Percentiles rank a stretch among this genome's conserved stretches.
phyloP scores from a whole-genome alignment of 2,888 invertebrate genomes.

The Lamproptera curius region DNA sequence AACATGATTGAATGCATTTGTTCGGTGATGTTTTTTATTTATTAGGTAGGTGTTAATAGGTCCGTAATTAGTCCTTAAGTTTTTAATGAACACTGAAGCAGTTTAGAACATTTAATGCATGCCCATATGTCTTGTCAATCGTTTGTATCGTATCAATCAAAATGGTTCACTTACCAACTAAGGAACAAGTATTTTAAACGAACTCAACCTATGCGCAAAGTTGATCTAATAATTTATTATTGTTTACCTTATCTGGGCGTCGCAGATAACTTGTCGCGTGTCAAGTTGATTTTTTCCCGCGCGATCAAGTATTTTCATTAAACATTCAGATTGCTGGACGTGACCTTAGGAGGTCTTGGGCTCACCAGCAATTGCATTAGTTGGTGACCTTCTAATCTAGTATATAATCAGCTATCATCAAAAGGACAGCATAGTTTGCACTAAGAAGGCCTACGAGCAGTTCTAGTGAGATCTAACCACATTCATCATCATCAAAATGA shows the following conservation, averaged over 20 bases:
- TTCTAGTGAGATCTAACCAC: conserved; percentile 60
- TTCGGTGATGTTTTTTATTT: no score
- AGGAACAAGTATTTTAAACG: conserved; percentile 3
- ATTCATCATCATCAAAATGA: conserved; percentile 54
- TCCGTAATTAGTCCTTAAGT: no score
- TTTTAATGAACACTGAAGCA: no score
- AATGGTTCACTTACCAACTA: neutral
- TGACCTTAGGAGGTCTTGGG: conserved; percentile 56
- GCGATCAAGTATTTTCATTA: conserved; percentile 53
- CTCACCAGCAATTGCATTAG: conserved; percentile 33
- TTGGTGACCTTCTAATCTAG: conserved; percentile 55
- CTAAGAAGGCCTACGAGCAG: conserved; percentile 66
- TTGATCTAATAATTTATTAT: conserved; percentile 40
- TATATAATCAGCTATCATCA: conserved; percentile 58
- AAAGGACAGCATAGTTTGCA: conserved; percentile 61
- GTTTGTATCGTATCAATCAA: neutral
- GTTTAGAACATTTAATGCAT: no score
- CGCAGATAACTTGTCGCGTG: conserved; percentile 30
- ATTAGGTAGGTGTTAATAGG: no score
- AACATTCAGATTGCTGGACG: conserved; percentile 49
- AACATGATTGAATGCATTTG: no score
- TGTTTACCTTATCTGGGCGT: conserved; percentile 40
- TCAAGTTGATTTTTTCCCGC: conserved; percentile 40
- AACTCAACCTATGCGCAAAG: conserved; percentile 13
- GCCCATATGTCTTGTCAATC: no score